A percentile compares a stretch with the other conserved stretches of the same genome.
phyloP scores from a whole-genome alignment of 1,140 invertebrate species.

The Eubasilissa regina region DNA sequence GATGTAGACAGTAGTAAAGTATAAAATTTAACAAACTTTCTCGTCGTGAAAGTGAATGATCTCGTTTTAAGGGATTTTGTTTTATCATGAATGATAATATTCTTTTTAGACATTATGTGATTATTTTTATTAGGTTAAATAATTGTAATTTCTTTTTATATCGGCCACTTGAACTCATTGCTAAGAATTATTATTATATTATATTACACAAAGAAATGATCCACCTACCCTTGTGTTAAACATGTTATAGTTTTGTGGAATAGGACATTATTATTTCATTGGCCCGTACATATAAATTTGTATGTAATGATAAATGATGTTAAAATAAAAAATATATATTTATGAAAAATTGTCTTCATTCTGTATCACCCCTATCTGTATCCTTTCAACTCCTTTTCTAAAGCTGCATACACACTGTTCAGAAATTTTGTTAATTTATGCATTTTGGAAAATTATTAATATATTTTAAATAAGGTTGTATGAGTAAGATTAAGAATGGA shows the following conservation, averaged over 20 bases:
- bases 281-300: conserved; percentile 53
- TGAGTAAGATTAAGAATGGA: too few species aligned
- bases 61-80: conserved; percentile 60
- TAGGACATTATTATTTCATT: conserved; percentile 49
- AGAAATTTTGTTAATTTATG: too few species aligned
- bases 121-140: conserved; percentile 58
- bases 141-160: conserved; percentile 54
- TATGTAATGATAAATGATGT: conserved; percentile 59
- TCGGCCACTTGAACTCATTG: conserved; percentile 42
- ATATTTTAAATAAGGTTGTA: too few species aligned
- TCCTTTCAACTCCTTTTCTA: too few species aligned
- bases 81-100: conserved; percentile 56
- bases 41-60: conserved; percentile 58
- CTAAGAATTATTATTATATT: conserved; percentile 38
- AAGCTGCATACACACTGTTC: too few species aligned
- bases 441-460: too few species aligned
- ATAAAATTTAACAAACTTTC: conserved; percentile 45
- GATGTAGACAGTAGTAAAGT: conserved; percentile 8
- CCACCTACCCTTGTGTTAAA: conserved; percentile 27
- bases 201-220: conserved; percentile 29
- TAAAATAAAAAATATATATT: conserved; percentile 59
- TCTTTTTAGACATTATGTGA: conserved; percentile 58
- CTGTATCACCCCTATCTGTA: too few species aligned
- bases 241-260: conserved; percentile 44
- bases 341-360: conserved; percentile 46